Conservation (phyloP, 2,797 vertebrate genomes). For the Eulemur rubriventer region DNA sequence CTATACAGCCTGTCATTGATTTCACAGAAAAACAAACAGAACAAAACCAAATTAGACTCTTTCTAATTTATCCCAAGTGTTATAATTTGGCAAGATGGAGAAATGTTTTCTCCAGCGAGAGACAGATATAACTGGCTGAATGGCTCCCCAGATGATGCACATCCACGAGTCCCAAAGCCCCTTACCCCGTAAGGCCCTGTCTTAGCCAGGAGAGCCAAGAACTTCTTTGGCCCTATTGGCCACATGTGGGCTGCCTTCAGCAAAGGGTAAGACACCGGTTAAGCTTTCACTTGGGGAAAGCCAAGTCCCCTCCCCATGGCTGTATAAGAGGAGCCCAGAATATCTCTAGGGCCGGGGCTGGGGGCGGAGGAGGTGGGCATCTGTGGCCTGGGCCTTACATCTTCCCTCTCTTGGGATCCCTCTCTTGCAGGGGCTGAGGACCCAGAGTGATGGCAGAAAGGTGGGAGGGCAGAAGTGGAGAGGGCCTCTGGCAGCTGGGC, state of each 20-base stretch:
- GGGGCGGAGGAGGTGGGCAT: neutral
- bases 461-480: neutral
- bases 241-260: neutral
- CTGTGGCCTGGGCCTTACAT: neutral
- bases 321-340: neutral
- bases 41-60: neutral
- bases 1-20: neutral
- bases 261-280: neutral
- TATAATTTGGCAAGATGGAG: neutral
- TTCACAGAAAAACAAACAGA: neutral
- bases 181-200: too few relatives aligned
- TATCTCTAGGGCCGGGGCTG: neutral
- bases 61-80: neutral
- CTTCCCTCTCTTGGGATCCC: too few relatives aligned
- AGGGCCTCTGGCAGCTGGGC: neutral
- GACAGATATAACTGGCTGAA: neutral
- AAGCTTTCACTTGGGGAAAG: neutral
- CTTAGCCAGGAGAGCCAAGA: neutral
- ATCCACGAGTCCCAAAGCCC: fast-evolving
- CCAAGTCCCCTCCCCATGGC: neutral
- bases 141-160: neutral
- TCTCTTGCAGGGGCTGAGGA: neutral
- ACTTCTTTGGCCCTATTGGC: too few relatives aligned
- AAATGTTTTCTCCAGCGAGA: neutral
- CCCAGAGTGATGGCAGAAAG: neutral